phyloP scores from a whole-genome alignment of 2,113 vertebrate species.

The Odontesthes bonariensis region DNA sequence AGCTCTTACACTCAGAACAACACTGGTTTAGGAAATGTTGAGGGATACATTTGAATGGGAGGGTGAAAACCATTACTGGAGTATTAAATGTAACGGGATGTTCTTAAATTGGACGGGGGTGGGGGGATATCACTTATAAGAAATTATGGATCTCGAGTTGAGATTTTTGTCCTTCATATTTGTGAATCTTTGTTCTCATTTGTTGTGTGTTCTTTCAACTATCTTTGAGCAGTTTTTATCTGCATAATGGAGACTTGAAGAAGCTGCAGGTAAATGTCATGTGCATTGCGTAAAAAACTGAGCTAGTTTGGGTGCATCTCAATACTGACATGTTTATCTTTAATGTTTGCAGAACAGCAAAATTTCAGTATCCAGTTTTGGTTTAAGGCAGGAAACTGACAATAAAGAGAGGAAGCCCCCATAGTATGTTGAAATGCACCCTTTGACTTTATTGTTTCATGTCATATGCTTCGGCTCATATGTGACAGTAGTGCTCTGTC shows the following conservation, averaged over 20 bases:
- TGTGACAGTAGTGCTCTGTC: constrained; percentile 76
- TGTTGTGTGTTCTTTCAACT: constrained; percentile 74
- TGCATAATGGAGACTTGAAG: constrained; percentile 62
- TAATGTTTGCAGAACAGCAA: constrained; percentile 22
- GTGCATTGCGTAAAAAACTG: constrained; percentile 46
- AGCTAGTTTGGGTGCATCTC: constrained; percentile 45
- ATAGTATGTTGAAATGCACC: constrained; percentile 49
- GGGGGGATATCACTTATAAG: constrained; percentile 51
- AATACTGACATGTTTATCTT: constrained; percentile 42
- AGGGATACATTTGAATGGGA: constrained; percentile 41
- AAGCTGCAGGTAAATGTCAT: constrained; percentile 60
- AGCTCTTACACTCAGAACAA: constrained; percentile 70
- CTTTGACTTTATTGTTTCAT: constrained; percentile 50
- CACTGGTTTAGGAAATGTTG: constrained; percentile 40
- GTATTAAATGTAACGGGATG: constrained; percentile 61
- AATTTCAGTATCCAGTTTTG: constrained; percentile 26
- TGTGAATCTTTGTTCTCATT: constrained; percentile 80
- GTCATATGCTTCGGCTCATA: constrained; percentile 71
- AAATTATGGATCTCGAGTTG: constrained; percentile 60
- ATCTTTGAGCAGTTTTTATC: constrained; percentile 77
- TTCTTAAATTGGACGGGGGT: constrained; percentile 45
- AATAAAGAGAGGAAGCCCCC: constrained; percentile 14
- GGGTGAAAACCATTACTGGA: constrained; percentile 33
- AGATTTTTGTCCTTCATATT: constrained; percentile 75
- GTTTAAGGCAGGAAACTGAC: constrained; percentile 32